These are phyloP conservation scores for Danaus melanippus DNA, from an alignment of 1,140 invertebrate species.

Conservation along the genomic window DNA sequence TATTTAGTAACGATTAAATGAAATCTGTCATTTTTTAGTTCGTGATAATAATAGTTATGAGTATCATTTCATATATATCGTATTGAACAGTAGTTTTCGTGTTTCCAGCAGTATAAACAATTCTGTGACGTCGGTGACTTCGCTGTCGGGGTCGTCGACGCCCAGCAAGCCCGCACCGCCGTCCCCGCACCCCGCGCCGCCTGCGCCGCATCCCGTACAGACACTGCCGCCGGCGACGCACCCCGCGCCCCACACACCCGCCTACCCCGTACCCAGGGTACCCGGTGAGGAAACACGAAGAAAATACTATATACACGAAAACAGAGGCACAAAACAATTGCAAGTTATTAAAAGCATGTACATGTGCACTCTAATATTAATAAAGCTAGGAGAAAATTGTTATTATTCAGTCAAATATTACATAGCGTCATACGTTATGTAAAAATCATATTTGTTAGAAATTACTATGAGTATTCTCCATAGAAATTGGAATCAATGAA, in stretches of 20 bases:
- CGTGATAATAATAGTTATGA: background rate
- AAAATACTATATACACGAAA: no score
- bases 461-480: no score
- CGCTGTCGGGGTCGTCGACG: conserved; percentile 44
- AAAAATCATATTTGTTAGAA: no score
- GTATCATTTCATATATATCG: background rate
- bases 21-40: background rate
- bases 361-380: no score
- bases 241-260: conserved; percentile 1
- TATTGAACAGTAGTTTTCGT: background rate
- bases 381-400: no score
- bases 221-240: conserved; percentile 32
- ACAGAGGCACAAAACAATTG: no score
- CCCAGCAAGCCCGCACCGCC: conserved; percentile 48
- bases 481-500: no score
- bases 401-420: no score
- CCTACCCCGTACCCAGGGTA: no score
- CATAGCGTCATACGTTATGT: no score
- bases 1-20: no score
- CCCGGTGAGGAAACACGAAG: conserved; percentile 6
- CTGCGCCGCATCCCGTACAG: conserved; percentile 31
- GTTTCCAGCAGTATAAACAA: conserved; percentile 42
- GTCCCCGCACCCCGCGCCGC: conserved; percentile 32
- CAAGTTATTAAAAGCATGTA: no score
- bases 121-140: conserved; percentile 39